Percentiles rank a stretch among this genome's conserved stretches.
Evolutionary conservation across 2,888 invertebrate species (phyloP).

Genomic region (Steinernema scapterisci): DNA sequence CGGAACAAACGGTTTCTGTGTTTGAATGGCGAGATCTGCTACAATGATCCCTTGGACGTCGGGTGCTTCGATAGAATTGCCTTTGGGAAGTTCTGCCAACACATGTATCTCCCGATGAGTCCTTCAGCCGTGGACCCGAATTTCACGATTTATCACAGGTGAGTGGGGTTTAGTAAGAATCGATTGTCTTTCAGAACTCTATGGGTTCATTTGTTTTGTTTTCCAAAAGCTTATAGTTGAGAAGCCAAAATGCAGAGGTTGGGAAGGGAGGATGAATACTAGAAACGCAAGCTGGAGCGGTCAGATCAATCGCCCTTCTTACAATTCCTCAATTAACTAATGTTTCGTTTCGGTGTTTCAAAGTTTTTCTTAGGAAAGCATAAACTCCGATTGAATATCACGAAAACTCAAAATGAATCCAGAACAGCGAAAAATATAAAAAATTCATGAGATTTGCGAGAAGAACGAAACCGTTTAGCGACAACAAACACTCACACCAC

Average conservation of each 20-base stretch:
- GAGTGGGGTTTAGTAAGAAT: background rate
- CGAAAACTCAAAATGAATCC: too few species aligned
- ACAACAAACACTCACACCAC: background rate
- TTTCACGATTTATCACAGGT: slow-evolving; percentile 12
- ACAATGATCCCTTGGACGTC: background rate
- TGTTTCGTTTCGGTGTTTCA: background rate
- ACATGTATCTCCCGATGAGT: background rate
- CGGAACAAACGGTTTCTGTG: slow-evolving; percentile 9
- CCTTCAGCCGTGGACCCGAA: background rate
- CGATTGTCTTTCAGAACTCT: background rate
- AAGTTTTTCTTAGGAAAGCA: background rate
- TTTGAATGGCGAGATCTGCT: background rate
- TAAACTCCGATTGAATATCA: background rate
- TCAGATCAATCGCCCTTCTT: too few species aligned
- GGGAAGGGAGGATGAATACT: too few species aligned
- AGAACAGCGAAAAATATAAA: too few species aligned
- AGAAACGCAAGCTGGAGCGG: too few species aligned
- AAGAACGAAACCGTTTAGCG: background rate
- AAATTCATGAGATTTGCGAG: too few species aligned
- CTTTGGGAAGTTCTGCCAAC: slow-evolving; percentile 19
- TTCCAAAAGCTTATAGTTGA: too few species aligned
- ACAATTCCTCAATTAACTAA: too few species aligned
- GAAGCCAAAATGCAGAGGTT: too few species aligned
- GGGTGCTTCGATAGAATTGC: slow-evolving; percentile 8
- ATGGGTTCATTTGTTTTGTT: too few species aligned